These are phyloP conservation scores for Caenorhabditis sinica DNA, from an alignment of 2,888 invertebrate species.

Conservation along the genomic window DNA sequence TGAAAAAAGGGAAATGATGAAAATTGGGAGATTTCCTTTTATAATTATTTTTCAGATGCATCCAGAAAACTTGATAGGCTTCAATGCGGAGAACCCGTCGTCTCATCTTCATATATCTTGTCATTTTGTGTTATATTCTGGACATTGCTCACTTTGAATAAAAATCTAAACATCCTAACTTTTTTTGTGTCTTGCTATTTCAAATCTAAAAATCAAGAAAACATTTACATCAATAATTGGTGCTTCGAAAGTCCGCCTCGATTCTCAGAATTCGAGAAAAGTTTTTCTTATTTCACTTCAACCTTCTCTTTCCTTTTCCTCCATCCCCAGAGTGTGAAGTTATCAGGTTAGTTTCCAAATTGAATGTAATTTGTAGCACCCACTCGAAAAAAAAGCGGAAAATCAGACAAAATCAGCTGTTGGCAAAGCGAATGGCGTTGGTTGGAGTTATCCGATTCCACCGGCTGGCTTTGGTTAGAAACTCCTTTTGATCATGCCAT, in stretches of 20 bases:
- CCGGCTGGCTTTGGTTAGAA: neutral
- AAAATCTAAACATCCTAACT: neutral
- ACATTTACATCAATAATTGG: neutral
- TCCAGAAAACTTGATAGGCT: conserved; percentile 66
- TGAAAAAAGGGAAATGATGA: neutral
- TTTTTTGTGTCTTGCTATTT: neutral
- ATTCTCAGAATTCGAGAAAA: conserved; percentile 5
- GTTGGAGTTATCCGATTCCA: neutral
- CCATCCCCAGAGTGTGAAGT: neutral
- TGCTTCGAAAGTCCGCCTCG: neutral
- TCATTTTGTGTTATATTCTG: neutral
- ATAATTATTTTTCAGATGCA: conserved; percentile 58
- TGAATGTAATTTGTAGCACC: conserved; percentile 38
- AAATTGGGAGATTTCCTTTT: neutral
- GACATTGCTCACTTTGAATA: neutral
- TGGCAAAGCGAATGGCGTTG: conserved; percentile 13
- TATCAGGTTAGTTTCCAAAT: conserved; percentile 21
- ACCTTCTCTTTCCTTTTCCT: neutral
- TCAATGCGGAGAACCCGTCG: conserved; percentile 5
- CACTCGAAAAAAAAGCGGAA: conserved; percentile 8
- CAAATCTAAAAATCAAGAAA: neutral
- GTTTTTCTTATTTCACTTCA: neutral
- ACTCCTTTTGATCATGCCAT: neutral
- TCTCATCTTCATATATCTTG: neutral
- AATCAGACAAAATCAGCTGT: conserved; percentile 18